phyloP scores from a whole-genome alignment of 2,113 vertebrate genomes.

The Artemisiospiza belli region DNA sequence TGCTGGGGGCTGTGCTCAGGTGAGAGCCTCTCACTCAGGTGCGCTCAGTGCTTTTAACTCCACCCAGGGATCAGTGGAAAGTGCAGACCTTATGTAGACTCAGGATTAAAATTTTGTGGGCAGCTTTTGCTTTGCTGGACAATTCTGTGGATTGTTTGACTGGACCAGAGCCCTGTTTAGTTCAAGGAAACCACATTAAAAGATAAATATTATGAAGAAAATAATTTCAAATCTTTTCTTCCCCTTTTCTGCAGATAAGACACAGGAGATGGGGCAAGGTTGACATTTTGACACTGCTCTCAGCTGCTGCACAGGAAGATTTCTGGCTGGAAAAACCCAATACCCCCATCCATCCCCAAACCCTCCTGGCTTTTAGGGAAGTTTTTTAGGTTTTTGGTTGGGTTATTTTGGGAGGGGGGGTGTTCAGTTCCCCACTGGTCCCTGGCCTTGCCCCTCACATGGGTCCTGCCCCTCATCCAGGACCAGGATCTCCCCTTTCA shows the following conservation, averaged over 20 bases:
- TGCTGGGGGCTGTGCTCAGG: background rate
- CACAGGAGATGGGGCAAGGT: background rate
- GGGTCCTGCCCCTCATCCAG: background rate
- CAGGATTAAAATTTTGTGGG: background rate
- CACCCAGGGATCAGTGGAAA: background rate
- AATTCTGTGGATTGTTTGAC: background rate
- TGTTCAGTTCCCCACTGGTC: background rate
- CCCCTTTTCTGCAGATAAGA: background rate
- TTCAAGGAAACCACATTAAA: background rate
- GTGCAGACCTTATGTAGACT: background rate
- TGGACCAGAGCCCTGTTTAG: background rate
- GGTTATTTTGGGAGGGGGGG: background rate
- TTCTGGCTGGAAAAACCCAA: background rate
- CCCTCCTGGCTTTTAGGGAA: background rate
- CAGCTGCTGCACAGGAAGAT: background rate
- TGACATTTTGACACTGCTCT: background rate
- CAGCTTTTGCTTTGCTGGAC: background rate
- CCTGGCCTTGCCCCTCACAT: background rate
- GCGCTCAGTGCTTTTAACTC: background rate
- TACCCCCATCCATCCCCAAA: background rate
- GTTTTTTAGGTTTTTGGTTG: background rate
- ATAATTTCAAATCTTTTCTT: background rate
- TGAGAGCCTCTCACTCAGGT: background rate
- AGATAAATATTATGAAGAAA: background rate
- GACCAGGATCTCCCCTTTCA: background rate